Evolutionary conservation across 1,140 invertebrate species (phyloP), one percentile per base, ranked within the genome.

Genomic region (Druon quercuslanigerum): DNA sequence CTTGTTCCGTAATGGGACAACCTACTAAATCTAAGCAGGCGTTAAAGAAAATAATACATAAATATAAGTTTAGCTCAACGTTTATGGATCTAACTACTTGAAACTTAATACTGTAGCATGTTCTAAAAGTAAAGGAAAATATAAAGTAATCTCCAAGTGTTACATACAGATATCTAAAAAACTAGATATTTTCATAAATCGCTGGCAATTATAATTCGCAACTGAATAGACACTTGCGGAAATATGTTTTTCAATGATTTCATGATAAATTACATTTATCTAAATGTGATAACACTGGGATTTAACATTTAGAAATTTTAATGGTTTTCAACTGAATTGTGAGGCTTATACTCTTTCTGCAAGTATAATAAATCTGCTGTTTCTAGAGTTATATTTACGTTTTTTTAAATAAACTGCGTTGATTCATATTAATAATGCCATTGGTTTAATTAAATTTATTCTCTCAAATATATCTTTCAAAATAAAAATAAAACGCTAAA

Each of bases 51-150:
- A 66, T 66, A 33, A 66, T 66, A 14, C 25, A 66, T 66, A 66
- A 66, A 60, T 60, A 60, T 25, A 12, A 60, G 57, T 66, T 66
- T 66, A 66, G 16, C 6, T 40, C 14, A 66, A 66, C 60, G n/a
- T 66, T 66, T 40, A 66, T 66, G 25, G 25, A 66, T 20, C 60
- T n/a, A 46, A 33, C 60, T 66, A 66, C 33, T 66, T 66, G 6
- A 40, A 20, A 66, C 60, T 40, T 46, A 66, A 66, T 66, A 66
- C 14, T 33, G 12, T 40, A 66, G 46, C 25, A 66, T 66, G 33
- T 5, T n/a, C 13, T 66, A 1, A 66, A 66, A 33, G 3, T 25
- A 33, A 66, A 66, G 25, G 14, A 66, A 66, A 40, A 20, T 66
- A 40, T 46, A 40, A 40, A 66, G 25, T 66, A 40, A 46, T 66